Conservation (phyloP, 2,888 invertebrate species). For the Choristoneura rosaceana region DNA sequence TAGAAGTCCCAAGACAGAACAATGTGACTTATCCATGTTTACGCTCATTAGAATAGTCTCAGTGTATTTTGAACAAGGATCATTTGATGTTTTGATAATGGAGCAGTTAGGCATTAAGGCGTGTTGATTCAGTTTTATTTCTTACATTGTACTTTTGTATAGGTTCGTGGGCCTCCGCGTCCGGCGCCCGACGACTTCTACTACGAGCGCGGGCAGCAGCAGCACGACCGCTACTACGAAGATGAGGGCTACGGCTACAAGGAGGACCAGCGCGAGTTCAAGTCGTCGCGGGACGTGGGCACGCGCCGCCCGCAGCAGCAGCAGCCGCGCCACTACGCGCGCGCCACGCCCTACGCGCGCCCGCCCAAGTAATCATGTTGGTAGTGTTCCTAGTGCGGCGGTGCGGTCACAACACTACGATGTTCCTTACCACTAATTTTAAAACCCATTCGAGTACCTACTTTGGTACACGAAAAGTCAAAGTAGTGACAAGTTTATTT, state of each 20-base stretch:
- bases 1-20: no score
- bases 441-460: background rate
- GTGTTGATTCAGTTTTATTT: no score
- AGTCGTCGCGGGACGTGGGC: slow-evolving; percentile 72
- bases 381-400: slow-evolving; percentile 45
- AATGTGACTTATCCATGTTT: no score
- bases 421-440: background rate
- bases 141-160: background rate
- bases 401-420: slow-evolving; percentile 20
- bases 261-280: slow-evolving; percentile 68
- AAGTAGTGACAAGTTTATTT: background rate
- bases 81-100: no score
- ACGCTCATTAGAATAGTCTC: no score
- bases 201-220: slow-evolving; percentile 71
- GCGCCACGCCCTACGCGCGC: slow-evolving; percentile 72
- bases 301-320: slow-evolving; percentile 63
- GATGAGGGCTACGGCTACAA: slow-evolving; percentile 70
- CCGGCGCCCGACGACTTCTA: slow-evolving; percentile 91
- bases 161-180: slow-evolving; percentile 75
- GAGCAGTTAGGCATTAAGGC: no score
- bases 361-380: slow-evolving; percentile 68
- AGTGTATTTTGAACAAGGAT: no score
- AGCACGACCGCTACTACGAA: slow-evolving; percentile 77
- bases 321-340: slow-evolving; percentile 51
- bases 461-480: background rate